Conservation (phyloP, 2,888 invertebrate genomes). For the Zygothrica quintamaculata region DNA sequence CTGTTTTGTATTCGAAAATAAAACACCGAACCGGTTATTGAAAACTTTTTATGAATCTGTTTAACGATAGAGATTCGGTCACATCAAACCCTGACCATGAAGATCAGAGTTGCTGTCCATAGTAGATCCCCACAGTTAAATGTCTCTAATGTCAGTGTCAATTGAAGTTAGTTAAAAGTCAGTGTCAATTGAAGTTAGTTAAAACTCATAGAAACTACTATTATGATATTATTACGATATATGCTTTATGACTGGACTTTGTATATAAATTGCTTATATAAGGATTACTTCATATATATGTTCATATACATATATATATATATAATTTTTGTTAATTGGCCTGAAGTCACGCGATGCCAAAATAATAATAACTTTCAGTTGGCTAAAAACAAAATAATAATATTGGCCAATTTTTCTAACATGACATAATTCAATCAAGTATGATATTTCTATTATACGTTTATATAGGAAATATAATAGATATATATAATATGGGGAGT, state of each 20-base stretch:
- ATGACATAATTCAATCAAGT: too few relatives aligned
- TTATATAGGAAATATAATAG: too few relatives aligned
- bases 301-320: too few relatives aligned
- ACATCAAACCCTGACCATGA: slow-evolving; percentile 69
- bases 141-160: slow-evolving; percentile 21
- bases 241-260: slow-evolving; percentile 33
- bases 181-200: too few relatives aligned
- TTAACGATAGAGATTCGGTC: neutral
- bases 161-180: too few relatives aligned
- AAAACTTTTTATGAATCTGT: slow-evolving; percentile 2
- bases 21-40: slow-evolving; percentile 44
- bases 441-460: too few relatives aligned
- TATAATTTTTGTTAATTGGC: slow-evolving; percentile 13
- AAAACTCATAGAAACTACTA: slow-evolving; percentile 17
- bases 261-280: slow-evolving; percentile 6
- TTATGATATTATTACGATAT: slow-evolving; percentile 17
- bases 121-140: neutral
- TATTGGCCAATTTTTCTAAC: too few relatives aligned
- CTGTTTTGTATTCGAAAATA: too few relatives aligned
- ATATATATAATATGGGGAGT: too few relatives aligned
- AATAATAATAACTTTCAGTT: neutral
- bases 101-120: slow-evolving; percentile 26
- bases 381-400: too few relatives aligned
- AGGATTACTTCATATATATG: slow-evolving; percentile 4
- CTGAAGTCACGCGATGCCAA: slow-evolving; percentile 34